A percentile compares a stretch with the other conserved stretches of the same genome.
These are phyloP conservation scores for Enteromius viviparus DNA, from an alignment of 2,797 vertebrate species.

Conservation along the genomic window DNA sequence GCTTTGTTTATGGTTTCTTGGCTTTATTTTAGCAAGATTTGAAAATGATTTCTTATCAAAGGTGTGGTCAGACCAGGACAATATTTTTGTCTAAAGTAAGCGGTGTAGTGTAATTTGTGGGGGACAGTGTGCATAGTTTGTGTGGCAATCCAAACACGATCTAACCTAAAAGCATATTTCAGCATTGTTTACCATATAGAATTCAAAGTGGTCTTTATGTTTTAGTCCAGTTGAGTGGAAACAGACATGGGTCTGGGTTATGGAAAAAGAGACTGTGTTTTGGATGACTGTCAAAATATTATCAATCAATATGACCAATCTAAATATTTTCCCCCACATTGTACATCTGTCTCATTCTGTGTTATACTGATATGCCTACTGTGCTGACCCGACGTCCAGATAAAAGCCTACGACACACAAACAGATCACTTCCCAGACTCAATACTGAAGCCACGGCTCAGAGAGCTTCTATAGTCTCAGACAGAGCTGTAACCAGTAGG, in stretches of 20 bases:
- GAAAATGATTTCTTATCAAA: constrained; percentile 34
- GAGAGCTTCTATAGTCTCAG: constrained; percentile 63
- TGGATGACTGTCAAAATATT: constrained; percentile 74
- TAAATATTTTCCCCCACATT: constrained; percentile 71
- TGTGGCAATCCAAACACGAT: constrained; percentile 41
- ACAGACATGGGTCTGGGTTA: constrained; percentile 48
- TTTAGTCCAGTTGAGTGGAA: constrained; percentile 50
- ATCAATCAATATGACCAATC: constrained; percentile 71
- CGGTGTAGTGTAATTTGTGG: constrained; percentile 14
- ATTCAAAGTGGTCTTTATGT: constrained; percentile 55
- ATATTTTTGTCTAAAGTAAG: background rate
- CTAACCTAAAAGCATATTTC: constrained; percentile 51
- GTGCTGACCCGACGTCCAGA: constrained; percentile 70
- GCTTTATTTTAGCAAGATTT: constrained; percentile 5
- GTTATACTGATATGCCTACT: constrained; percentile 61
- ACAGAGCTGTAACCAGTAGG: constrained; percentile 67
- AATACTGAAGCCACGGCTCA: constrained; percentile 44
- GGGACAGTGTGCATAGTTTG: background rate
- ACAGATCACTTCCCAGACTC: constrained; percentile 64
- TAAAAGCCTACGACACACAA: constrained; percentile 68
- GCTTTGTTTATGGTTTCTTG: constrained; percentile 20
- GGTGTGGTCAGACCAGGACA: constrained; percentile 1
- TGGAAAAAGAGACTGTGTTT: constrained; percentile 68
- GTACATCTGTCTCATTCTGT: constrained; percentile 66
- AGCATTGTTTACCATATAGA: constrained; percentile 43